Evolutionary conservation across 2,888 invertebrate species (phyloP), one percentile per base, ranked within the genome.

Genomic region (Fragum fragum): DNA sequence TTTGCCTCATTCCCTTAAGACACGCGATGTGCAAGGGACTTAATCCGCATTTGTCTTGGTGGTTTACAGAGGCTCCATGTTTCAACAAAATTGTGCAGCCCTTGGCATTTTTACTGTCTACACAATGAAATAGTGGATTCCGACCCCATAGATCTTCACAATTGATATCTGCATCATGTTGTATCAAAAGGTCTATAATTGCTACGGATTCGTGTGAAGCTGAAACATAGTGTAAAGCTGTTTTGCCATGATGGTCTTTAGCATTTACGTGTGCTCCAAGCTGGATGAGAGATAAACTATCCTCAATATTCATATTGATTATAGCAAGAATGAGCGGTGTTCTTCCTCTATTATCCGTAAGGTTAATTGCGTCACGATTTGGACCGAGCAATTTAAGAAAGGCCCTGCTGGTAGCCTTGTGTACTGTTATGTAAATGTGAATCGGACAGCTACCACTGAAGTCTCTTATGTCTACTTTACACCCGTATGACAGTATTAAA

Each of bases 11-110:
- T 21, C 39, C 36, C 39, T 26, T 63, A 26, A 66, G 53, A 28
- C 77, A 73, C 26, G 63, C 68, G 23, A 77, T n/a, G 42, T 77
- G 77, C n/a, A 77, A 55, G 55, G 77, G 36, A 29, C 57, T 57
- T n/a, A 39, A 66, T 9, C 68, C 63, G n/a, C 61, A 53, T 14
- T 63, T 76, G 36, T 77, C 68, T n/a, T 11, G 14, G 36, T 23
- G 21, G 36, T 72, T 66, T 18, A 77, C 66, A 39, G 66, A 26
- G 18, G 42, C 55, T 26, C 42, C 53, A 28, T 66, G 1, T 36
- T 42, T n/a, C 6, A 77, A 18, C 26, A 77, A 53, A 21, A 7
- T 23, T 16, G 66, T n/a, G 11, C 55, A 23, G 3, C 52, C 32
- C n/a, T 23, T 16, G 21, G 6, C 39, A n/a, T 72, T n/a, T 14